Evolutionary conservation across 2,888 invertebrate species (phyloP).

Genomic region (Parasteatoda lunata): DNA sequence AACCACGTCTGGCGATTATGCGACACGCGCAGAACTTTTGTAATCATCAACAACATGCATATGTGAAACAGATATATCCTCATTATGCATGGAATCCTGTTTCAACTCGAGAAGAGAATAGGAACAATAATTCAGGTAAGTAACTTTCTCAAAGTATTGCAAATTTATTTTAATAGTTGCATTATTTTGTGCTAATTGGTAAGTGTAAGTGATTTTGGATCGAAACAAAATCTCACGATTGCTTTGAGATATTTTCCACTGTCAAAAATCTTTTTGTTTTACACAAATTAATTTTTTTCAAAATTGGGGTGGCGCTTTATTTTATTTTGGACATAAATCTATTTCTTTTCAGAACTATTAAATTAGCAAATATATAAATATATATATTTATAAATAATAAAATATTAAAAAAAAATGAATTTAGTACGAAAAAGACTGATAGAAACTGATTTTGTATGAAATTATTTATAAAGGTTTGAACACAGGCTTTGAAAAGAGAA

Average conservation of each 20-base stretch:
- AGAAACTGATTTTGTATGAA: background rate
- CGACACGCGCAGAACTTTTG: conserved; percentile 60
- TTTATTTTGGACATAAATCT: too few species aligned
- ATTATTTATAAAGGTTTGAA: too few species aligned
- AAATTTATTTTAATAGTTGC: background rate
- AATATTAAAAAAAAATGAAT: background rate
- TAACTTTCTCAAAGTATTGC: background rate
- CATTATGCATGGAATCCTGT: conserved; percentile 59
- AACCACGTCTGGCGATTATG: conserved; percentile 43
- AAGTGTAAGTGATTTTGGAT: too few species aligned
- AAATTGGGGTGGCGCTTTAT: too few species aligned
- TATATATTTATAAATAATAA: conserved; percentile 14
- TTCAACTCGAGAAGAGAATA: conserved; percentile 38
- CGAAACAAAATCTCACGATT: too few species aligned
- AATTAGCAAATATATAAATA: conserved; percentile 6
- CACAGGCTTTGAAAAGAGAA: too few species aligned
- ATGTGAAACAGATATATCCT: conserved; percentile 56
- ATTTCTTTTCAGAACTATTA: background rate
- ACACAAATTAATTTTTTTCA: too few species aligned
- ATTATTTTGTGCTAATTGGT: too few species aligned
- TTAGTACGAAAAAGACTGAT: background rate
- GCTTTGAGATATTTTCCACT: too few species aligned
- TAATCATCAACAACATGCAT: conserved; percentile 52
- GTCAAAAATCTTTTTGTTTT: too few species aligned
- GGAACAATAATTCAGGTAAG: conserved; percentile 51